Evolutionary conservation across 1,140 invertebrate species (phyloP).

Genomic region (Aricia agestis): DNA sequence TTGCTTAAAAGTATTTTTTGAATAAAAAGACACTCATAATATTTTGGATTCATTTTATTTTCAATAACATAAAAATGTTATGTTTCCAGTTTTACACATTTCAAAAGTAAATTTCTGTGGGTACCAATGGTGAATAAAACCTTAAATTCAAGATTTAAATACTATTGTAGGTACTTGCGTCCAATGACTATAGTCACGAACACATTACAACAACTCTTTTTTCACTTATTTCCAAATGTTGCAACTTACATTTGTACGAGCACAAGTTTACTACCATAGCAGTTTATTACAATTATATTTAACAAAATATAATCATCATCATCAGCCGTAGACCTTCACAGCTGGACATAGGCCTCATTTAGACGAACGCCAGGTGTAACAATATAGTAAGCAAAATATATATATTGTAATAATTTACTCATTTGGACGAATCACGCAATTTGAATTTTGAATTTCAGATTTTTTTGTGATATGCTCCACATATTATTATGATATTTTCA

Average conservation of each 20-base stretch:
- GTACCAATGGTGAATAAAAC: slow-evolving; percentile 54
- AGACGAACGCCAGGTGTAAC: slow-evolving; percentile 1
- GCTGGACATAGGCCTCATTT: background rate
- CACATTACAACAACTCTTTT: slow-evolving; percentile 52
- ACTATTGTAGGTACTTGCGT: slow-evolving; percentile 64
- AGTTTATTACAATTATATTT: slow-evolving; percentile 63
- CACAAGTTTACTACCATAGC: slow-evolving; percentile 63
- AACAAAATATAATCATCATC: slow-evolving; percentile 52
- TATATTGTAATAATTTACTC: slow-evolving; percentile 64
- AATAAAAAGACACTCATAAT: slow-evolving; percentile 21
- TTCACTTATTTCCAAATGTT: slow-evolving; percentile 76
- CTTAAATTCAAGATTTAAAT: slow-evolving; percentile 56
- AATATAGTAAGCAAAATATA: slow-evolving; percentile 15
- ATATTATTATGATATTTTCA: slow-evolving; percentile 69
- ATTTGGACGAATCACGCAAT: slow-evolving; percentile 57
- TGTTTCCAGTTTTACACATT: slow-evolving; percentile 73
- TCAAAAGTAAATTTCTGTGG: slow-evolving; percentile 66
- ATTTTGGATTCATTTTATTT: slow-evolving; percentile 77
- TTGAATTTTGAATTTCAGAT: slow-evolving; percentile 49
- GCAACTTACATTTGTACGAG: slow-evolving; percentile 58
- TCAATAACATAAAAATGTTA: slow-evolving; percentile 79
- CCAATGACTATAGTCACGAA: slow-evolving; percentile 54
- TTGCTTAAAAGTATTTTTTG: background rate
- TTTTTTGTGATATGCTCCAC: slow-evolving; percentile 68
- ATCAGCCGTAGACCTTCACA: background rate